These are phyloP conservation scores for Muschampia plurimacula DNA, from an alignment of 2,888 invertebrate genomes.

Conservation along the genomic window DNA sequence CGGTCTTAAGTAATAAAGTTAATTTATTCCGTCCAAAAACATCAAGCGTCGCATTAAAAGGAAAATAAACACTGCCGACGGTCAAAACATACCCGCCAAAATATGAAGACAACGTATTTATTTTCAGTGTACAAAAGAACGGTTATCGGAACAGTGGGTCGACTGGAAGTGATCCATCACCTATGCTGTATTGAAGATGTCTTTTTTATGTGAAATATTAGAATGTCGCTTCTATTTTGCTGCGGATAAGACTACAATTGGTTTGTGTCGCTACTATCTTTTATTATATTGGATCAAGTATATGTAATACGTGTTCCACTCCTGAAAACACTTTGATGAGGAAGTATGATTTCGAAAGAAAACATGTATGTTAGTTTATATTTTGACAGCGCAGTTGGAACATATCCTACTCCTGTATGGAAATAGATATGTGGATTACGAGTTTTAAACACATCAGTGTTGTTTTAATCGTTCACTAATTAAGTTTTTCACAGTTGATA, in stretches of 20 bases:
- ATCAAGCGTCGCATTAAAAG: conserved; percentile 29
- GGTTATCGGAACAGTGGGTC: conserved; percentile 47
- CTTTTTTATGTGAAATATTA: not conserved
- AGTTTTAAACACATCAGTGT: conserved; percentile 39
- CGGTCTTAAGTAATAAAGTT: conserved; percentile 37
- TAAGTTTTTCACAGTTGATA: conserved; percentile 37
- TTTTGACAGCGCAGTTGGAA: conserved; percentile 43
- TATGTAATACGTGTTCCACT: conserved; percentile 34
- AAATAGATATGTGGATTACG: conserved; percentile 48
- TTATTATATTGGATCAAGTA: conserved; percentile 7
- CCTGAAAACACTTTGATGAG: conserved; percentile 47
- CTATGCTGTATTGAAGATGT: conserved; percentile 27
- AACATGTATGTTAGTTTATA: conserved; percentile 46
- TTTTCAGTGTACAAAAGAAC: conserved; percentile 37
- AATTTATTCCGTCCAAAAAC: conserved; percentile 32
- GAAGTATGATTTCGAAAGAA: conserved; percentile 50
- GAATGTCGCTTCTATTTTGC: conserved; percentile 19
- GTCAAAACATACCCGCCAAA: conserved; percentile 43
- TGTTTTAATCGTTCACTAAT: conserved; percentile 44
- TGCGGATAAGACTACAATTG: not conserved
- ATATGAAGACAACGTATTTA: not conserved
- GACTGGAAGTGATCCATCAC: conserved; percentile 43
- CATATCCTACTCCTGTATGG: conserved; percentile 50
- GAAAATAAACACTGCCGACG: conserved; percentile 29
- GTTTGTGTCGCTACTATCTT: not conserved